phyloP scores from a whole-genome alignment of 2,888 invertebrate genomes.

The Chironomus riparius region DNA sequence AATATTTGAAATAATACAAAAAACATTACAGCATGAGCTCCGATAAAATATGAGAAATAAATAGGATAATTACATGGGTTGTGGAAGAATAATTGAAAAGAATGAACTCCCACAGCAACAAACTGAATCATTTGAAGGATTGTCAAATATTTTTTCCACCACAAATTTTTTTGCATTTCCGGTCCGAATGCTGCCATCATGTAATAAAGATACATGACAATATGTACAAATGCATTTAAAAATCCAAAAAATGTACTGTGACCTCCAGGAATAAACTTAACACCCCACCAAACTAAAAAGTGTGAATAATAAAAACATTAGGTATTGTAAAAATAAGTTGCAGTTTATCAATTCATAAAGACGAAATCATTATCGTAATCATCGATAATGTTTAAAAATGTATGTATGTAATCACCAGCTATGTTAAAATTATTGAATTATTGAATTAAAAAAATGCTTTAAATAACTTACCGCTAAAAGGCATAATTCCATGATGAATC shows the following conservation, averaged over 20 bases:
- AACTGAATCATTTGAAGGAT: slow-evolving; percentile 91
- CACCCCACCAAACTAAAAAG: slow-evolving; percentile 73
- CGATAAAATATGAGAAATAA: slow-evolving; percentile 94
- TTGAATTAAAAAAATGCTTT: too few species aligned
- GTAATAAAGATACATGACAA: slow-evolving; percentile 93
- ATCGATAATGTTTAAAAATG: too few species aligned
- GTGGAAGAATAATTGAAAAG: slow-evolving; percentile 82
- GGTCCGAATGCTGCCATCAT: slow-evolving; percentile 87
- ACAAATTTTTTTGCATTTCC: slow-evolving; percentile 71
- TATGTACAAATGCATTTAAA: slow-evolving; percentile 92
- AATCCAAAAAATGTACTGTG: slow-evolving; percentile 94
- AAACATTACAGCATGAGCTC: slow-evolving; percentile 92
- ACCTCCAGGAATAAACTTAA: slow-evolving; percentile 92
- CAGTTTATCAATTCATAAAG: too few species aligned
- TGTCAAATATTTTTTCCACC: slow-evolving; percentile 95
- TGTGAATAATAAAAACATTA: too few species aligned
- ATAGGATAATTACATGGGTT: slow-evolving; percentile 88
- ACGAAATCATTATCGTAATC: too few species aligned
- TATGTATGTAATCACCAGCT: too few species aligned
- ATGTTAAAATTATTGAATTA: too few species aligned
- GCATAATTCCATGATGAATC: slow-evolving; percentile 93
- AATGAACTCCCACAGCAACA: slow-evolving; percentile 80
- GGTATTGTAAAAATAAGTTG: too few species aligned
- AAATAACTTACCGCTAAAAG: slow-evolving; percentile 51
- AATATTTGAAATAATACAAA: slow-evolving; percentile 91